Evolutionary conservation across 2,888 invertebrate species (phyloP).

Genomic region (Agrypnus murinus): DNA sequence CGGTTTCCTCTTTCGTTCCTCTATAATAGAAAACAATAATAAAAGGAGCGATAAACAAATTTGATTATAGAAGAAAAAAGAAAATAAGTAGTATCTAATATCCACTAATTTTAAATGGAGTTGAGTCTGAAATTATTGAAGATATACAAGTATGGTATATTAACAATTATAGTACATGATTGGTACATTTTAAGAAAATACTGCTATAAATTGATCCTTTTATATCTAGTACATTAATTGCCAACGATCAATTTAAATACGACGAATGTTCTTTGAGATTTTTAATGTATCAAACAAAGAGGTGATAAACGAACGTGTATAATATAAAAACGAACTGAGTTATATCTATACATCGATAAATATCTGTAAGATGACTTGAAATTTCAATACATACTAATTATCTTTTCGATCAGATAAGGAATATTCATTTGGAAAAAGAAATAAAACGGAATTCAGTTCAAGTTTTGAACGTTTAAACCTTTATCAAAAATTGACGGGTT

Average conservation of each 20-base stretch:
- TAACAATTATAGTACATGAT: constrained; percentile 68
- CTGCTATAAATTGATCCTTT: constrained; percentile 63
- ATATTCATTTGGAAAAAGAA: constrained; percentile 68
- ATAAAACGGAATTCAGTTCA: constrained; percentile 59
- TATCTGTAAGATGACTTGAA: constrained; percentile 70
- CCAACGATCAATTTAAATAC: constrained; percentile 25
- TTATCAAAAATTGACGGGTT: constrained; percentile 57
- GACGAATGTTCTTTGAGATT: neutral
- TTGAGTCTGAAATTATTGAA: constrained; percentile 6
- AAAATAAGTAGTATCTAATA: neutral
- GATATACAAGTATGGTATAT: constrained; percentile 54
- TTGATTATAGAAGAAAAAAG: neutral
- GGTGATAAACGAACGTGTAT: constrained; percentile 55
- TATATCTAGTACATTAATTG: constrained; percentile 25
- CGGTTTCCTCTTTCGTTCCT: no score
- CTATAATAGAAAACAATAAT: neutral
- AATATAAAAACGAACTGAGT: constrained; percentile 29
- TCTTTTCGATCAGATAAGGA: constrained; percentile 70
- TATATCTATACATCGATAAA: constrained; percentile 68
- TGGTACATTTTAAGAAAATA: constrained; percentile 67
- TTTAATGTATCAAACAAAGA: constrained; percentile 13
- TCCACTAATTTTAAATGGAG: constrained; percentile 38
- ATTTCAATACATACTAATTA: constrained; percentile 71
- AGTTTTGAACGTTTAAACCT: constrained; percentile 57
- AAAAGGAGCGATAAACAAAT: neutral